A percentile compares a stretch with the other conserved stretches of the same genome.
These are phyloP conservation scores for Chloroclysta siterata DNA, from an alignment of 2,888 invertebrate genomes.

Conservation along the genomic window DNA sequence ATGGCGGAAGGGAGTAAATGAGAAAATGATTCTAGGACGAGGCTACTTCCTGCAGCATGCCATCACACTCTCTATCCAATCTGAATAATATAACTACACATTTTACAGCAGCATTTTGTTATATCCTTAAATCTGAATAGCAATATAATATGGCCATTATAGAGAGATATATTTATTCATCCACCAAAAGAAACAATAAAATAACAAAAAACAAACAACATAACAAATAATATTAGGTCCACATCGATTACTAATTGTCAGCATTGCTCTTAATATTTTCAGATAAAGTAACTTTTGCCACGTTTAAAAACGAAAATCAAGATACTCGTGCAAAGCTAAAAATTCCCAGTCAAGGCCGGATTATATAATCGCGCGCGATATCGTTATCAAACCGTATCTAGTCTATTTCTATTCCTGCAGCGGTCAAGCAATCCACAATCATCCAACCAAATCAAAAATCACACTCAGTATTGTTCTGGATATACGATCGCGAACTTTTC, in stretches of 20 bases:
- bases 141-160: too few relatives aligned
- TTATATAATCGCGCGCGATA: conserved; percentile 50
- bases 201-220: too few relatives aligned
- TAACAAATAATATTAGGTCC: too few relatives aligned
- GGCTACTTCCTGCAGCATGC: conserved; percentile 39
- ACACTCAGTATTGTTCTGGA: conserved; percentile 50
- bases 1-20: conserved; percentile 44
- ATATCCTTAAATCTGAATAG: background rate
- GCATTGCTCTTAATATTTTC: background rate
- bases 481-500: conserved; percentile 57
- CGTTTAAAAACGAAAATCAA: background rate
- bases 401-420: conserved; percentile 58
- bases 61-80: conserved; percentile 38
- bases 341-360: conserved; percentile 54
- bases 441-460: conserved; percentile 63
- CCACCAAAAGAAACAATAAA: too few relatives aligned
- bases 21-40: conserved; percentile 46
- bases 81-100: conserved; percentile 8
- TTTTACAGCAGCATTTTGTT: background rate
- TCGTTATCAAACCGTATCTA: conserved; percentile 53
- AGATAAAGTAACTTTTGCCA: background rate
- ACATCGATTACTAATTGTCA: background rate
- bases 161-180: too few relatives aligned
- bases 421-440: conserved; percentile 59
- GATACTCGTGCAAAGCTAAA: conserved; percentile 11